A percentile compares a stretch with the other conserved stretches of the same genome.
These are phyloP conservation scores for Trichonephila clavipes DNA, from an alignment of 1,140 invertebrate species.

Conservation along the genomic window DNA sequence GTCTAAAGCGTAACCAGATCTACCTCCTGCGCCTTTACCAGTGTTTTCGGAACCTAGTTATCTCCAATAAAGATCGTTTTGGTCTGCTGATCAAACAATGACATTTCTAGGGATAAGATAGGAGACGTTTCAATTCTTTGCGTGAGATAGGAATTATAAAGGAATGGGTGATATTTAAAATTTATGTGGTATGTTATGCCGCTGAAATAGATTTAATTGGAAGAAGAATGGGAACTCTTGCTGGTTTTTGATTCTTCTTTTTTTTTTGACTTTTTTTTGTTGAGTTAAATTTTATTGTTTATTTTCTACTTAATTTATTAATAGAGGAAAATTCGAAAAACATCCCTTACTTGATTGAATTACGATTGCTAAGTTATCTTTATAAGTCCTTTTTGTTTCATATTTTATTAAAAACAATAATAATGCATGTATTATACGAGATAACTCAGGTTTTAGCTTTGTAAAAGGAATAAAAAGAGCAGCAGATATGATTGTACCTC, in stretches of 20 bases:
- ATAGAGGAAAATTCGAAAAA: no score
- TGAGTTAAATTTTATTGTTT: no score
- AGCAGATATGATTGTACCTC: no score
- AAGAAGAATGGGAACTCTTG: neutral
- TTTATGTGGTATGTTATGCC: neutral
- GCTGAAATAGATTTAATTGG: neutral
- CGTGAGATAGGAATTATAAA: neutral
- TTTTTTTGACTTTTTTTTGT: neutral
- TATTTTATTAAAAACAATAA: no score
- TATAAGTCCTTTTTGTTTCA: no score
- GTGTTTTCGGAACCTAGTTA: neutral
- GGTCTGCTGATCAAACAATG: slow-evolving; percentile 6
- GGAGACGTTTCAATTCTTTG: neutral
- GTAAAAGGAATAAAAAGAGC: no score
- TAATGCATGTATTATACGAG: no score
- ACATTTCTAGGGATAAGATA: neutral
- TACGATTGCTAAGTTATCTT: no score
- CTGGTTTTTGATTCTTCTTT: neutral
- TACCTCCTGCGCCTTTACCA: neutral
- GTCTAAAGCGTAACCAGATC: neutral
- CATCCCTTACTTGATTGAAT: no score
- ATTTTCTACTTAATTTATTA: no score
- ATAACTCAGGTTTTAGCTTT: no score
- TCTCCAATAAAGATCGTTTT: neutral
- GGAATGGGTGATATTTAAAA: neutral